A percentile compares a stretch with the other conserved stretches of the same genome.
These are phyloP conservation scores for Eulemur rubriventer DNA, from an alignment of 2,797 vertebrate species.

Conservation along the genomic window DNA sequence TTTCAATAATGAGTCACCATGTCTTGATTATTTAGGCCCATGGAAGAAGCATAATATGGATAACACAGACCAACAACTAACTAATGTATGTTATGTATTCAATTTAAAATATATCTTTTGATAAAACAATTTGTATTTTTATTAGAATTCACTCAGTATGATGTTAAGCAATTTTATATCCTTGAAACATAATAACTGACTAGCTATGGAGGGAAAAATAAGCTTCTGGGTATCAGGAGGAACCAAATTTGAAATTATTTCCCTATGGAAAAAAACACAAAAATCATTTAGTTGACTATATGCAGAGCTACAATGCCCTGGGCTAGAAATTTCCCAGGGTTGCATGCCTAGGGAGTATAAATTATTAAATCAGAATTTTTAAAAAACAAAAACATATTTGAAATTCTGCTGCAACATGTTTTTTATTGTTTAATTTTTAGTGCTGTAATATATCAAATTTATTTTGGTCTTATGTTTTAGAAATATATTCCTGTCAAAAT, in stretches of 20 bases:
- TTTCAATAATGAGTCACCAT: background rate
- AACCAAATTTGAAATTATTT: conserved; percentile 62
- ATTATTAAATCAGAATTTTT: conserved; percentile 64
- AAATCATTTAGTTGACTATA: conserved; percentile 49
- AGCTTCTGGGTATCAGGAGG: background rate
- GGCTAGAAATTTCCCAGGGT: conserved; percentile 31
- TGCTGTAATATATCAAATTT: background rate
- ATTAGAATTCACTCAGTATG: background rate
- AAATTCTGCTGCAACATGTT: conserved; percentile 16
- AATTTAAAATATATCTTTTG: conserved; percentile 23
- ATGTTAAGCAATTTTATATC: background rate
- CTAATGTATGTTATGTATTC: background rate
- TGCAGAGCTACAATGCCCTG: background rate
- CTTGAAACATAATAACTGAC: conserved; percentile 29
- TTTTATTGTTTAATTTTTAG: conserved; percentile 45
- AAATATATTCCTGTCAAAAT: background rate
- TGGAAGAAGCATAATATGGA: background rate
- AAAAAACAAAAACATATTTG: conserved; percentile 41
- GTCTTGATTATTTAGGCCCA: background rate
- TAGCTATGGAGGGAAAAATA: background rate
- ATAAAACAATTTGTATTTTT: conserved; percentile 11
- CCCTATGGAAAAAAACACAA: conserved; percentile 24
- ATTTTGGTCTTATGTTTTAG: conserved; percentile 32
- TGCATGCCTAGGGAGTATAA: background rate
- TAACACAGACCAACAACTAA: background rate